Conservation (phyloP, 2,113 vertebrate genomes). For the Mesoclemmys tuberculata region DNA sequence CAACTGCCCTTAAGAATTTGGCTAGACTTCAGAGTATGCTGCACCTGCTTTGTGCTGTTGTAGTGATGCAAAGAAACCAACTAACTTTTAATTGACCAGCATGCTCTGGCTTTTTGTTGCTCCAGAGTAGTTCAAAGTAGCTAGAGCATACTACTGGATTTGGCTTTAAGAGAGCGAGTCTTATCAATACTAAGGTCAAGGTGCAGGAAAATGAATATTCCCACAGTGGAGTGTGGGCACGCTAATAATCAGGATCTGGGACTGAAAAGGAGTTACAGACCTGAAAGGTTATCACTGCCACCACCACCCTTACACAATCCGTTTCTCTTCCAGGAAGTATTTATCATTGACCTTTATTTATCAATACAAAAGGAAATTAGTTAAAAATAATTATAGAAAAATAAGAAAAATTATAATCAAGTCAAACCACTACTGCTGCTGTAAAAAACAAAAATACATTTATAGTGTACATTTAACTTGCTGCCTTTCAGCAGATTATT, state of each 20-base stretch:
- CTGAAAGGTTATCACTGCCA: background rate
- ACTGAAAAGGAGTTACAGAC: background rate
- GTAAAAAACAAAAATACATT: background rate
- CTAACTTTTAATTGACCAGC: too few relatives aligned
- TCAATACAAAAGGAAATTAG: too few relatives aligned
- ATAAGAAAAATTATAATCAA: too few relatives aligned
- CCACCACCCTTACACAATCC: background rate
- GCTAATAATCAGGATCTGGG: background rate
- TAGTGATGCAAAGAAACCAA: too few relatives aligned
- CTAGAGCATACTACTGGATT: accelerated
- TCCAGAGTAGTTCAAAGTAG: background rate
- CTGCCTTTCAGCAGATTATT: background rate
- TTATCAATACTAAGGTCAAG: background rate
- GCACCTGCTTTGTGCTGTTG: too few relatives aligned
- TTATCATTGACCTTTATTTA: too few relatives aligned
- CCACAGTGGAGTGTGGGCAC: background rate
- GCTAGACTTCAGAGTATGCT: too few relatives aligned
- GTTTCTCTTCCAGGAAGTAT: background rate
- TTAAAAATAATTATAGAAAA: too few relatives aligned
- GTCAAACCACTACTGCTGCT: background rate
- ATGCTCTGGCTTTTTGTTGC: background rate
- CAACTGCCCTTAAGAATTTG: background rate
- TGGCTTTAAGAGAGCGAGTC: background rate
- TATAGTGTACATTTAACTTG: background rate
- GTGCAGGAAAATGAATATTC: background rate